A percentile compares a stretch with the other conserved stretches of the same genome.
phyloP scores from a whole-genome alignment of 2,797 vertebrate species.

The Mallotus villosus region DNA sequence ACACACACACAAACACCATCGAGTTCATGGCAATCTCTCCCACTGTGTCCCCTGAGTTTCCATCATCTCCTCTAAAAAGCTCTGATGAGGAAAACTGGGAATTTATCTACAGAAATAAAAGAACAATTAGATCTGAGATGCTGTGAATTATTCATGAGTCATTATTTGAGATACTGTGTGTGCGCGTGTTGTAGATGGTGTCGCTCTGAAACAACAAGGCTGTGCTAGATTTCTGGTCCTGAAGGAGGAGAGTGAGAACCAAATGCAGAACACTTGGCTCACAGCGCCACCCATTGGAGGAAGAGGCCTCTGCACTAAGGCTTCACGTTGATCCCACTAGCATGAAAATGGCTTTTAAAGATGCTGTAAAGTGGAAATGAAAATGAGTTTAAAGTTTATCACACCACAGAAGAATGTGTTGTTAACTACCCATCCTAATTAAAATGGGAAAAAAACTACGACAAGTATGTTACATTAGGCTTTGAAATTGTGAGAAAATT shows the following conservation, averaged over 20 bases:
- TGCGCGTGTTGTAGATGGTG: slow-evolving; percentile 34
- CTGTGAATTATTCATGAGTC: slow-evolving; percentile 59
- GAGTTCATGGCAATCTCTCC: slow-evolving; percentile 40
- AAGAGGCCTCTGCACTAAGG: too few relatives aligned
- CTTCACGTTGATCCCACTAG: too few relatives aligned
- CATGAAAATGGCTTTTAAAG: too few relatives aligned
- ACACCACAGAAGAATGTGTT: too few relatives aligned
- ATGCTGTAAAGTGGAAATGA: too few relatives aligned
- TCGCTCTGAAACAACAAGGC: slow-evolving; percentile 55
- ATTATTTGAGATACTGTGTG: slow-evolving; percentile 45
- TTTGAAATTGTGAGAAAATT: too few relatives aligned
- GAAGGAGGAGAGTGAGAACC: slow-evolving; percentile 23
- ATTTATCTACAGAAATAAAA: slow-evolving; percentile 62
- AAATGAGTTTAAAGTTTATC: too few relatives aligned
- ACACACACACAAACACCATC: neutral
- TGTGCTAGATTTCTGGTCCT: slow-evolving; percentile 61
- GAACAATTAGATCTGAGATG: slow-evolving; percentile 55
- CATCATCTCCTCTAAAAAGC: slow-evolving; percentile 47
- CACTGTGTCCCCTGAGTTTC: slow-evolving; percentile 46
- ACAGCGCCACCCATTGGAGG: slow-evolving; percentile 4
- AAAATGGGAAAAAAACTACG: too few relatives aligned
- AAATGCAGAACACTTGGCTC: neutral
- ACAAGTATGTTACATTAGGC: too few relatives aligned
- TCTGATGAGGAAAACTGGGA: slow-evolving; percentile 63
- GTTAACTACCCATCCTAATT: too few relatives aligned